Percentiles rank a stretch among this genome's conserved stretches.
Evolutionary conservation across 2,797 vertebrate genomes (phyloP).

Genomic region (Chelmon rostratus): DNA sequence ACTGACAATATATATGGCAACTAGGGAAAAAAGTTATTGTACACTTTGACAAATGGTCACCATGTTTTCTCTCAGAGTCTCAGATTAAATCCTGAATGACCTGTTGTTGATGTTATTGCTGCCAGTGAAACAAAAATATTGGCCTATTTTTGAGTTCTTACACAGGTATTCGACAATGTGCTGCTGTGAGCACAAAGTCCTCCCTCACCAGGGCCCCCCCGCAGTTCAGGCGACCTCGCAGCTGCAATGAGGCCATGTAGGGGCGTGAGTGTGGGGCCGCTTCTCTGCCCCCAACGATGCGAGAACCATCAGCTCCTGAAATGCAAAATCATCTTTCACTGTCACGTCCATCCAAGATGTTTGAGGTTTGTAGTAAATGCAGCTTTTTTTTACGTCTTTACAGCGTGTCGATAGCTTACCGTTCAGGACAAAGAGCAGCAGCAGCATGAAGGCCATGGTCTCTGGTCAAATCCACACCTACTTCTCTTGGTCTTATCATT

Average conservation of each 20-base stretch:
- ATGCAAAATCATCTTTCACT: constrained; percentile 12
- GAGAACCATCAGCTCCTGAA: constrained; percentile 60
- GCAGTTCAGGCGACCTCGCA: constrained; percentile 53
- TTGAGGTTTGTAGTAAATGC: not conserved
- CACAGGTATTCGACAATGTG: constrained; percentile 66
- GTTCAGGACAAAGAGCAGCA: constrained; percentile 53
- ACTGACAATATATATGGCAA: too few species aligned
- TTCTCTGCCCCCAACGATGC: constrained; percentile 76
- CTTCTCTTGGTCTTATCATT: not conserved
- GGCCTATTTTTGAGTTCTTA: constrained; percentile 41
- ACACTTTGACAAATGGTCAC: not conserved
- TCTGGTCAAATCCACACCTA: constrained; percentile 4
- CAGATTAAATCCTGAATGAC: not conserved
- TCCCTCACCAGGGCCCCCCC: constrained; percentile 74
- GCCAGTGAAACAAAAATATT: not conserved
- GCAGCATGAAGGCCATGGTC: constrained; percentile 57
- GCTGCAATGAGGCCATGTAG: constrained; percentile 77
- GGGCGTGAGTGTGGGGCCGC: constrained; percentile 72
- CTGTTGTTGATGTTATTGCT: not conserved
- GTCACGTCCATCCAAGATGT: not conserved
- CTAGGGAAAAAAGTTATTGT: too few species aligned
- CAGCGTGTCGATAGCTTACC: constrained; percentile 50
- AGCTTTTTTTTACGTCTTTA: not conserved
- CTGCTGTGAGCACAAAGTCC: constrained; percentile 82
- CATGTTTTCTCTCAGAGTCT: not conserved